Base-by-base conservation (phyloP, 1,140 invertebrate species). In the Drosophila nebulosa region DNA sequence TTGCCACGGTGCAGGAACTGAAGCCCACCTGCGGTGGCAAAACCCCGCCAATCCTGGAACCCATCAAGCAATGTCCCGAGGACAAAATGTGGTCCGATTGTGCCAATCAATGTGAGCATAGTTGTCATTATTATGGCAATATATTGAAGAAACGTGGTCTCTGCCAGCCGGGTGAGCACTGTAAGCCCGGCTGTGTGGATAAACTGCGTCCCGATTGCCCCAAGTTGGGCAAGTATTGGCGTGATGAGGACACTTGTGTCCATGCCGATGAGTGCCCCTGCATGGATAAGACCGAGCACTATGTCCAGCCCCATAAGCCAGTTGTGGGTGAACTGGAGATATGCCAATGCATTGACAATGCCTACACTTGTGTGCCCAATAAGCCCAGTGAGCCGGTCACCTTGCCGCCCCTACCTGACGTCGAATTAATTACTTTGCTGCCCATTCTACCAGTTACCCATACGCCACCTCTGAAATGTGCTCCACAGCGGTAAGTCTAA, bases 281-380 rank as follows among this genome's bases (percentile, higher is more conserved):
- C 79, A 91, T 92, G 27, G 93, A 94, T 21, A 90, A 93, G 7
- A 90, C 93, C 21, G 95, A 95, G 32, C 90, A 92, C 60, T 90
- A 93, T 4, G 92, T 96, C 1, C 79, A 90, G 58, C 90, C 90
- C 0, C 90, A 91, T 53, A 89, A 78, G 52, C 86, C 83, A 2
- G 88, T 90, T 16, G 36, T 85, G 0, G 71, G 64, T 2, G 84
- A 90, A 21, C 58, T 65, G 75, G 92, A 94, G 79, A 92, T 93
- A 14, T 97, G 96, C 74, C 95, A 96, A 74, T 97, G 96, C 75
- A 90, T 96, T 1, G 93, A 96, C 74, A 96, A 97, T 90, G 93
- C 92, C n/a, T 94, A 75, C 3, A 95, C 68, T 91, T 94, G 56
- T 96, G 95, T 90, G 12, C 85, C 94, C 94, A 85, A 91, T 91